A percentile compares a stretch with the other conserved stretches of the same genome.
phyloP scores from a whole-genome alignment of 2,888 invertebrate species.

The Polymixis flavicincta region DNA sequence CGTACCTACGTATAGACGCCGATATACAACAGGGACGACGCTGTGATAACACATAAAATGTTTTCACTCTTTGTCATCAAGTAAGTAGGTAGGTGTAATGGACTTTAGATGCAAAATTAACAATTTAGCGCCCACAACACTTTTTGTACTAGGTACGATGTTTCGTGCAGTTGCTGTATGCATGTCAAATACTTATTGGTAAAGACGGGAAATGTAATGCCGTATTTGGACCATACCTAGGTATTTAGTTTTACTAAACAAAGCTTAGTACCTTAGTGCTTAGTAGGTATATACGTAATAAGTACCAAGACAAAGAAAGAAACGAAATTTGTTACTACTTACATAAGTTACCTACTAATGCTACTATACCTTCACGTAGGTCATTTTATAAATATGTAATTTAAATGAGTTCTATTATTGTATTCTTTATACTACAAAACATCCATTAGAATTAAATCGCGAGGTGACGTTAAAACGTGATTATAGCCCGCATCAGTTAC shows the following conservation, averaged over 20 bases:
- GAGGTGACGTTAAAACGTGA: conserved; percentile 52
- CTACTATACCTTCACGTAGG: background rate
- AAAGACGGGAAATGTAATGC: background rate
- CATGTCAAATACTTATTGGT: background rate
- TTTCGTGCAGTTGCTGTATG: background rate
- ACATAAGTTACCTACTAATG: background rate
- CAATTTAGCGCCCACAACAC: background rate
- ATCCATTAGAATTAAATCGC: conserved; percentile 48
- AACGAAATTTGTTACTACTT: background rate
- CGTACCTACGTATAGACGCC: conserved; percentile 45
- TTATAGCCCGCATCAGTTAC: conserved; percentile 65
- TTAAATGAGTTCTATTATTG: conserved; percentile 36
- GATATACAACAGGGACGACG: conserved; percentile 35
- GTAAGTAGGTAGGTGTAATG: conserved; percentile 12
- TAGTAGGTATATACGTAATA: background rate
- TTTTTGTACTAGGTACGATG: conserved; percentile 1
- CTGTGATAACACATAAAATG: conserved; percentile 38
- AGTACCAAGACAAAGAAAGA: background rate
- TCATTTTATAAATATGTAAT: conserved; percentile 22
- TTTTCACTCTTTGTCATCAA: conserved; percentile 47
- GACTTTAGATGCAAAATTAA: conserved; percentile 13
- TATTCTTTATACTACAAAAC: conserved; percentile 29
- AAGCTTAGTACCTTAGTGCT: background rate
- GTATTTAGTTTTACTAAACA: background rate
- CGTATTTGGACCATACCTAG: background rate